phyloP scores from a whole-genome alignment of 1,140 invertebrate genomes.

The Bicyclus anynana region DNA sequence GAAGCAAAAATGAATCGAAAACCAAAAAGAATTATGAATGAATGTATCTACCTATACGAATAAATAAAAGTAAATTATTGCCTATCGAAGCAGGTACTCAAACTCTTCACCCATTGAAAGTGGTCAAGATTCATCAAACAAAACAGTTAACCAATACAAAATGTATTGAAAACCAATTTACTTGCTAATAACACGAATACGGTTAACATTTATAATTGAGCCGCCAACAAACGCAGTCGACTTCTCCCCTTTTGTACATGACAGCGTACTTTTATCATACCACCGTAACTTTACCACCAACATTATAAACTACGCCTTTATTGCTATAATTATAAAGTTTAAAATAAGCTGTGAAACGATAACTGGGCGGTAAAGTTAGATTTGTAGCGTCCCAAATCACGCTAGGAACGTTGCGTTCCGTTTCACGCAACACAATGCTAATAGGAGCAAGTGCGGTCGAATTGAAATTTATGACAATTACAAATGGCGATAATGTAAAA shows the following conservation, averaged over 20 bases:
- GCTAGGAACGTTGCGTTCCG: constrained; percentile 46
- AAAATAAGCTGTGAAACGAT: background rate
- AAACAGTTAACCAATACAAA: background rate
- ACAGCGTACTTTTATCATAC: constrained; percentile 21
- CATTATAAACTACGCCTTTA: background rate
- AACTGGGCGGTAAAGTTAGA: constrained; percentile 21
- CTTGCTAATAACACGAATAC: constrained; percentile 10
- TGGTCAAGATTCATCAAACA: background rate
- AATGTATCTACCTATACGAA: too few species aligned
- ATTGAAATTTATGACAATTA: constrained; percentile 58
- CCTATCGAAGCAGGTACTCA: too few species aligned
- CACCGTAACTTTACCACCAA: background rate
- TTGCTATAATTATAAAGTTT: background rate
- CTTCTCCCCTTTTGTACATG: constrained; percentile 23
- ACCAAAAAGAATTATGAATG: too few species aligned
- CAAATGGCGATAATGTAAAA: constrained; percentile 35
- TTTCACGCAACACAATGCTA: constrained; percentile 57
- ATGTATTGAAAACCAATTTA: constrained; percentile 8
- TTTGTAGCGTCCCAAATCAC: constrained; percentile 58
- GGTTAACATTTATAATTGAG: constrained; percentile 23
- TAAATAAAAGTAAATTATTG: too few species aligned
- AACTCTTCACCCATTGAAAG: background rate
- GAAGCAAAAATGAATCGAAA: too few species aligned
- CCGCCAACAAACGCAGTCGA: constrained; percentile 17
- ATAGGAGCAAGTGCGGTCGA: constrained; percentile 56